These are phyloP conservation scores for Popillia japonica DNA, from an alignment of 1,140 invertebrate species.

Conservation along the genomic window DNA sequence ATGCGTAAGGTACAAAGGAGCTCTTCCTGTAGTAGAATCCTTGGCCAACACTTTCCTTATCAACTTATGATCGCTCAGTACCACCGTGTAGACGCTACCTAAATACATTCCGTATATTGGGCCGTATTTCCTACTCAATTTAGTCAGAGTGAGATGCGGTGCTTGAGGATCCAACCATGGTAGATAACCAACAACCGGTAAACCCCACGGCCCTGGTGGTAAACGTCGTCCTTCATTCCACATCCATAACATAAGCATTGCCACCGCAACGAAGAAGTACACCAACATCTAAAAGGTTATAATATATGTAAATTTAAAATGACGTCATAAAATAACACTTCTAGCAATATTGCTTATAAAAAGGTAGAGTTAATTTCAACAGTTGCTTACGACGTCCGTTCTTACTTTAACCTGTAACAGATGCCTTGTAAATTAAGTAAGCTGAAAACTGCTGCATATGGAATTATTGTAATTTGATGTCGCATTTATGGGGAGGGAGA, in stretches of 20 bases:
- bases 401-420: not conserved
- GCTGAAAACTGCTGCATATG: not conserved
- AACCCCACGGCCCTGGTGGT: conserved; percentile 79
- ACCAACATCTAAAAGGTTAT: conserved; percentile 47
- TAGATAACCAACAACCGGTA: conserved; percentile 82
- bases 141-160: conserved; percentile 75
- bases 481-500: not conserved
- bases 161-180: conserved; percentile 71
- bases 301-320: not conserved
- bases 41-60: conserved; percentile 75
- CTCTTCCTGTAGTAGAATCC: conserved; percentile 74
- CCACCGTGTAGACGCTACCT: conserved; percentile 76
- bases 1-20: conserved; percentile 82
- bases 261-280: conserved; percentile 35
- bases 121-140: conserved; percentile 73
- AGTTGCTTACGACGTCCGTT: not conserved
- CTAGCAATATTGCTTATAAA: no score
- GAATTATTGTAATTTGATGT: conserved; percentile 20
- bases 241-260: conserved; percentile 40
- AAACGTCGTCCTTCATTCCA: conserved; percentile 57
- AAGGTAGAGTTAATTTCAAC: no score
- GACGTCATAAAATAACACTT: no score
- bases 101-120: conserved; percentile 75
- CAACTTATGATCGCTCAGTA: conserved; percentile 75
- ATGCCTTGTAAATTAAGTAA: not conserved